Base-by-base conservation (phyloP, 2,113 vertebrate species). In the Quiscalus mexicanus region DNA sequence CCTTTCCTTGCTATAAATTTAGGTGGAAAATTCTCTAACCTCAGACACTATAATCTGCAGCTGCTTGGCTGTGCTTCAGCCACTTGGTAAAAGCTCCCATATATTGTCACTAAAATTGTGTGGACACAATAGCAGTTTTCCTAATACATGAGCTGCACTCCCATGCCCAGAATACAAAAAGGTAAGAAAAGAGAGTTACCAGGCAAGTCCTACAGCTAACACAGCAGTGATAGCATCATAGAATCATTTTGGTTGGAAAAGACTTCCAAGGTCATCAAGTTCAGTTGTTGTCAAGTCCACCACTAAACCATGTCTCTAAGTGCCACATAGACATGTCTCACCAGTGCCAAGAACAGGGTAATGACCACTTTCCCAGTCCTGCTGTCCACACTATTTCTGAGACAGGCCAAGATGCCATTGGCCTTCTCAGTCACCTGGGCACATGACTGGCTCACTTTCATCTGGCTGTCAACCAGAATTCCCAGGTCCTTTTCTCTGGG, bases 161-260 rank as follows among this genome's bases (percentile, higher is more conserved):
- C 27, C 8, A 15, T 30, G 19, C 7, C 9, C 47, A 22, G 0
- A 0, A 33, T 56, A 65, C 5, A 45, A 0, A 1, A 78, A 85
- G 19, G 24, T 33, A 80, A 89, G 39, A 45, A 11, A 49, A 42
- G 0, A 70, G 21, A 74, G 12, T 64, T 64, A 71, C n/a, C 27
- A 86, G 33, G 21, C 1, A 50, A 86, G 49, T 69, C 28, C 53
- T 55, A 22, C 24, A 47, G 37, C 42, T 35, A 76, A 39, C 5
- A 52, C 4, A 56, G 2, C 22, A 55, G 11, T 74, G 8, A 59
- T 5, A 52, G 23, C 33, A 59, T n/a, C 12, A 28, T 5, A 7
- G 22, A 75, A 75, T 41, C 9, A 31, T 41, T 82, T 53, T 22
- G 39, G 3, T 23, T 50, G 42, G 42, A 65, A 80, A 35, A 64